Evolutionary conservation across 1,140 invertebrate genomes (phyloP).

Genomic region (Thalassaphorura encarpata): DNA sequence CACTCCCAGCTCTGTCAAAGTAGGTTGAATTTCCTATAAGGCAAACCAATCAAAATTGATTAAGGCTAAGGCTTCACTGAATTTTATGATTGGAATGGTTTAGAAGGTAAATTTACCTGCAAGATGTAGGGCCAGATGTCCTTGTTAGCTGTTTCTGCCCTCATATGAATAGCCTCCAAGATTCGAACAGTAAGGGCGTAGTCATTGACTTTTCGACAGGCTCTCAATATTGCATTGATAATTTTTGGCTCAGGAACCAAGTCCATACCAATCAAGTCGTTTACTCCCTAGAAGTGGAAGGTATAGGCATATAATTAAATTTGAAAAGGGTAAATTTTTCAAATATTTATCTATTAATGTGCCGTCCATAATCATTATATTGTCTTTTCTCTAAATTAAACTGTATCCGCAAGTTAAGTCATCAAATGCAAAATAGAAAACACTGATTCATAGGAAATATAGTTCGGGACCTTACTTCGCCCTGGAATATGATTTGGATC

Average conservation of each 20-base stretch:
- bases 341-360: background rate
- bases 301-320: background rate
- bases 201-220: slow-evolving; percentile 88
- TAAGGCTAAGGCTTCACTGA: background rate
- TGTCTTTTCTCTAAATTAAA: too few species aligned
- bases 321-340: background rate
- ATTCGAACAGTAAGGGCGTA: slow-evolving; percentile 84
- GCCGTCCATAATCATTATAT: background rate
- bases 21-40: slow-evolving; percentile 78
- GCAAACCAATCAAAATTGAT: background rate
- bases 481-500: too few species aligned
- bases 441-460: too few species aligned
- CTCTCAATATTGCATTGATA: slow-evolving; percentile 79
- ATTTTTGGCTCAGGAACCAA: slow-evolving; percentile 90
- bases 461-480: too few species aligned
- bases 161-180: slow-evolving; percentile 81
- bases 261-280: slow-evolving; percentile 68
- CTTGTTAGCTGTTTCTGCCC: slow-evolving; percentile 73
- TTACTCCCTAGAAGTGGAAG: slow-evolving; percentile 41
- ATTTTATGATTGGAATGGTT: too few species aligned
- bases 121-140: slow-evolving; percentile 86
- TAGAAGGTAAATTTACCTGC: slow-evolving; percentile 33
- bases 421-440: too few species aligned
- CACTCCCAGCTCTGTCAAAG: slow-evolving; percentile 85
- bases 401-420: too few species aligned